A percentile compares a stretch with the other conserved stretches of the same genome.
Evolutionary conservation across 2,797 vertebrate genomes (phyloP).

Genomic region (Allobates femoralis): DNA sequence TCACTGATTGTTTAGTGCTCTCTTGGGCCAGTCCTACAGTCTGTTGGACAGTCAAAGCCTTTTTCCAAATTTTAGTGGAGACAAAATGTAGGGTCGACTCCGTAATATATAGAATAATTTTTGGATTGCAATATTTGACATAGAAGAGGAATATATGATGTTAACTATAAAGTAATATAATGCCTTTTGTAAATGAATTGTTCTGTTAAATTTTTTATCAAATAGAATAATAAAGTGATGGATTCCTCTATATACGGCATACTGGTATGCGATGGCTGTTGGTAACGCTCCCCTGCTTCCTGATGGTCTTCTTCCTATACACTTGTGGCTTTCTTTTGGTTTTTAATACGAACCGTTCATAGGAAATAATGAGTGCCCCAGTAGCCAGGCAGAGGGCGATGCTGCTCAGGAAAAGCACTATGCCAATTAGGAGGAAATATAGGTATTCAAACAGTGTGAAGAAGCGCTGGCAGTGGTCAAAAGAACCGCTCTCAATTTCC

Average conservation of each 20-base stretch:
- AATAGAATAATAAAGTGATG: too few relatives aligned
- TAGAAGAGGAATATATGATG: too few relatives aligned
- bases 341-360: slow-evolving; percentile 32
- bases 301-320: not conserved
- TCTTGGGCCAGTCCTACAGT: too few relatives aligned
- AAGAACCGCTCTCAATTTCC: slow-evolving; percentile 72
- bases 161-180: too few relatives aligned
- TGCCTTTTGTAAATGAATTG: too few relatives aligned
- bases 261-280: slow-evolving; percentile 17
- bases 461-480: slow-evolving; percentile 68
- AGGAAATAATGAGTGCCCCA: slow-evolving; percentile 66
- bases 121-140: too few relatives aligned
- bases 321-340: not conserved
- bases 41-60: too few relatives aligned
- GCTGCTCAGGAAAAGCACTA: slow-evolving; percentile 72
- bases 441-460: slow-evolving; percentile 66
- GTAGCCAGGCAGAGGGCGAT: slow-evolving; percentile 71
- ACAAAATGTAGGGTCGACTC: too few relatives aligned
- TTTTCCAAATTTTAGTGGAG: too few relatives aligned
- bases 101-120: too few relatives aligned
- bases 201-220: too few relatives aligned
- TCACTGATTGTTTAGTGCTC: too few relatives aligned
- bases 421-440: slow-evolving; percentile 70
- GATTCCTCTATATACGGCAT: not conserved
- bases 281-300: not conserved